Evolutionary conservation across 2,113 vertebrate genomes (phyloP), one percentile per base, ranked within the genome.

Genomic region (Otis tarda): DNA sequence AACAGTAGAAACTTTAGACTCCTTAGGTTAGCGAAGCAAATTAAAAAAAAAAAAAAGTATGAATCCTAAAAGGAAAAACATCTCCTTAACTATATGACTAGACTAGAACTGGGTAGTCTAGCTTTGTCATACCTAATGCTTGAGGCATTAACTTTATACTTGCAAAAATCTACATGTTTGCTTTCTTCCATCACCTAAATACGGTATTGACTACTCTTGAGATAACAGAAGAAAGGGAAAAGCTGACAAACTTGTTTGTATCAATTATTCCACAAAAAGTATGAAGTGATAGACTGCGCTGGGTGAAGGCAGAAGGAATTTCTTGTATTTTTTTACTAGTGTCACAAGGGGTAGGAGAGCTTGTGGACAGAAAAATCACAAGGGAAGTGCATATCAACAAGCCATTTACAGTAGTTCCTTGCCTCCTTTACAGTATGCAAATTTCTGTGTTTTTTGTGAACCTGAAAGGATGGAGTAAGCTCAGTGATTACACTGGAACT

Each of bases 161-260:
- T 35, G 16, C 0, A 2, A 5, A 81, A 81, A 22, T 3, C 4
- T 6, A 57, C 9, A 59, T 0, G 1, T 18, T 39, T n/a, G 2
- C 33, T 73, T 89, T 37, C 14, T 14, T 43, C 33, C 7, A 16
- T 10, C 35, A 35, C 28, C 24, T 37, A 89, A 80, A 64, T 25
- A 83, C 1, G 4, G 10, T 50, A 64, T 6, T 37, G 25, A 41
- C 14, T 71, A 33, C 50, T 50, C 53, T 59, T 68, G 14, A 86
- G 9, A 45, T 4, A 8, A 49, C 10, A 27, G 22, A 73, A 64
- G 4, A 37, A 68, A 49, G 9, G 7, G 8, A 60, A 73, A 71
- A 75, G 15, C 21, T 45, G 4, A 12, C 4, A 89, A 35, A 67
- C 9, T 41, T 50, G 24, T 31, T 45, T 83, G 14, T 8, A 45